Evolutionary conservation across 1,140 invertebrate genomes (phyloP).

Genomic region (Lithobius niger): DNA sequence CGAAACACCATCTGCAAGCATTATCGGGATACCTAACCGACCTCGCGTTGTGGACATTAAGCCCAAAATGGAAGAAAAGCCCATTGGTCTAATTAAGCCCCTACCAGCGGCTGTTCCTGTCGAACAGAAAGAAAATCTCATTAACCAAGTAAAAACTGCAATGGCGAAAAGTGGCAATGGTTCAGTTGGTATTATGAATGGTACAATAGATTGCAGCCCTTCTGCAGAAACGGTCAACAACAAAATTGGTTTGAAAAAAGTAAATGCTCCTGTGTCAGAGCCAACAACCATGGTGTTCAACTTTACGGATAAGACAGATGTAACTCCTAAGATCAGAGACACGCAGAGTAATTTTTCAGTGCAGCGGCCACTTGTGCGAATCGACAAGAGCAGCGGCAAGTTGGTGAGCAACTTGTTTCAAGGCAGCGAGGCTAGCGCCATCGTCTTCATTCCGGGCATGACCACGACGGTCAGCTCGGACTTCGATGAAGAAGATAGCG

Average conservation of each 20-base stretch:
- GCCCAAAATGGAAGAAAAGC: constrained; percentile 1
- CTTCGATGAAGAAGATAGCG: background rate
- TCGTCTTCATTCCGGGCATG: background rate
- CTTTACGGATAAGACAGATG: background rate
- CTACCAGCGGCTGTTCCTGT: background rate
- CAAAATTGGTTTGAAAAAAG: no score
- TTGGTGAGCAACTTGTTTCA: background rate
- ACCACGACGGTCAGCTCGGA: background rate
- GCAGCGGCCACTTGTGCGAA: background rate
- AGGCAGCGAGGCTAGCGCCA: background rate
- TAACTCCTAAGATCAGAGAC: constrained; percentile 2
- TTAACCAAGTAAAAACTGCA: background rate
- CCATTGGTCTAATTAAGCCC: background rate
- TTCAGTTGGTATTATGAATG: background rate
- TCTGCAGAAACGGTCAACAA: background rate
- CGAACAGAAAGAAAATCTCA: constrained; percentile 5
- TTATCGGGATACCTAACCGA: no score
- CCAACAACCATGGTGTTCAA: background rate
- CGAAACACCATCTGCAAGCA: no score
- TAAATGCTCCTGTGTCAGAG: no score
- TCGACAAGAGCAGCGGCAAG: constrained; percentile 1
- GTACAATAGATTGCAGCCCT: background rate
- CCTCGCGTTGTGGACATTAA: background rate
- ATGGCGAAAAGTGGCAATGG: background rate
- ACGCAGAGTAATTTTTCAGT: background rate